Base-by-base conservation (phyloP, 2,888 invertebrate genomes). In the Notodonta dromedarius region DNA sequence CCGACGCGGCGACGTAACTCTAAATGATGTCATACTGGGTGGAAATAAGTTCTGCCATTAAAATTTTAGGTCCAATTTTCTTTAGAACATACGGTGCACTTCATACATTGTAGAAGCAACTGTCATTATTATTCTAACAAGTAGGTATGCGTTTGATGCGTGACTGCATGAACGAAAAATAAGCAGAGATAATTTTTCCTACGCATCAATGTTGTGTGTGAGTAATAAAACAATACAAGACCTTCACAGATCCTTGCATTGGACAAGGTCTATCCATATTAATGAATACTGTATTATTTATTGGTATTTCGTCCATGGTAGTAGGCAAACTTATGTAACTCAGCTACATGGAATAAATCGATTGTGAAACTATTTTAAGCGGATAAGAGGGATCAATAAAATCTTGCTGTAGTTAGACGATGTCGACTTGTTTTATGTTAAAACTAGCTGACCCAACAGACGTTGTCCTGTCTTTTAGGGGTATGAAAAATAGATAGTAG, bases 11-110 rank as follows among this genome's bases (percentile, higher is more conserved):
- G 62, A 70, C 74, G 78, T 71, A 76, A 70, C 61, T 58, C 62
- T 59, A 67, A 79, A 79, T 85, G 84, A 85, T 86, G 85, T 86
- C 85, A 85, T 86, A 76, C 73, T 70, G 68, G 68, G 62, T 58
- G 66, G 80, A 78, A 78, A 74, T 70, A 76, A 77, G 67, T 76
- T 74, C 71, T 76, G 60, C 57, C 42, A 32, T 60, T 46, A 64
- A 62, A 61, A 44, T 48, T 62, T 66, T 74, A 74, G 68, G 73
- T 64, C 54, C 50, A 39, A 56, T 63, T 69, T 60, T 58, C 62
- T 59, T 61, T 53, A 35, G 32, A 14, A 58, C 5, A 13, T 35
- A 52, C 13, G 5, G 12, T 58, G 64, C 35, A 35, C 51, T 46
- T 67, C 62, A 14, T 63, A 35, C 52, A 12, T 52, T 52, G 32